Evolutionary conservation across 2,113 vertebrate genomes (phyloP).

Genomic region (Sturnus vulgaris): DNA sequence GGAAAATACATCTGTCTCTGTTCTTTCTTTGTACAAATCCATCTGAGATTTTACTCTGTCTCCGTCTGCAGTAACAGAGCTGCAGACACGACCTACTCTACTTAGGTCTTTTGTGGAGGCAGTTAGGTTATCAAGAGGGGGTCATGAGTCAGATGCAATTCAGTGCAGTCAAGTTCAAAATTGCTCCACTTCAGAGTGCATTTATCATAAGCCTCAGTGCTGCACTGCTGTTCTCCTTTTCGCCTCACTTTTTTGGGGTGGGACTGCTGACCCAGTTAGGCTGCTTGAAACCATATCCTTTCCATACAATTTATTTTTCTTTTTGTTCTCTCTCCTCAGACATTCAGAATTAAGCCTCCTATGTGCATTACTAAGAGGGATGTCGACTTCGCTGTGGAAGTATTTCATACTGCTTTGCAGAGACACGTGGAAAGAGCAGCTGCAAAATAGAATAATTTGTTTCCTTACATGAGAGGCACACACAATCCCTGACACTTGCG

Average conservation of each 20-base stretch:
- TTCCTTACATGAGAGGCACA: background rate
- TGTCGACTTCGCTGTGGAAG: slow-evolving; percentile 82
- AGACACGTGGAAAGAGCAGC: slow-evolving; percentile 71
- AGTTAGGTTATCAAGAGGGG: background rate
- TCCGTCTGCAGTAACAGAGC: background rate
- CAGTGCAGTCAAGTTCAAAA: background rate
- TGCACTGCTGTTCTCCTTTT: background rate
- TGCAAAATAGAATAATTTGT: background rate
- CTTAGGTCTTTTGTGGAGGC: background rate
- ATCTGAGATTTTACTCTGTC: background rate
- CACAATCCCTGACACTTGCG: background rate
- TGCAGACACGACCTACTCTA: background rate
- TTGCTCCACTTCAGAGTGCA: background rate
- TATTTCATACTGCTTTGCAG: slow-evolving; percentile 78
- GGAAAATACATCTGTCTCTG: background rate
- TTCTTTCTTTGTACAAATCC: background rate
- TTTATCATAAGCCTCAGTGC: background rate
- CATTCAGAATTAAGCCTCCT: slow-evolving; percentile 87
- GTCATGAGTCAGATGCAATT: background rate
- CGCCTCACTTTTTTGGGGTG: background rate
- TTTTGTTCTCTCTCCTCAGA: slow-evolving; percentile 66
- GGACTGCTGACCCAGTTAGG: background rate
- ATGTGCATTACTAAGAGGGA: slow-evolving; percentile 91
- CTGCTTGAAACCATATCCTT: background rate
- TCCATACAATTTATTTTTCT: background rate